Evolutionary conservation across 1,140 invertebrate species (phyloP).

Genomic region (Aplysia californica): DNA sequence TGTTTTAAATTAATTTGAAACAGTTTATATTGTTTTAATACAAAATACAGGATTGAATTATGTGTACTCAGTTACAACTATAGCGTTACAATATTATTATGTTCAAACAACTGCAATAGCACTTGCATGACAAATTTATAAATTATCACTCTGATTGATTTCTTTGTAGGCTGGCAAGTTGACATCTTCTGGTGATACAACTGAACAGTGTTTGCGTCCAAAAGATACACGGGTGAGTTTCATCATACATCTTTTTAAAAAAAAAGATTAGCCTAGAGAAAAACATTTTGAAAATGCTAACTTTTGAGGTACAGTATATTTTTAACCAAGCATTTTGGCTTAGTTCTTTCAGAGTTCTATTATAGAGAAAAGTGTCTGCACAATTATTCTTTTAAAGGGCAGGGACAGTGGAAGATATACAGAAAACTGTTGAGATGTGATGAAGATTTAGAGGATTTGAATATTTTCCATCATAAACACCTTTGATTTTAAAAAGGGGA

Average conservation of each 20-base stretch:
- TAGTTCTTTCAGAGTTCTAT: neutral
- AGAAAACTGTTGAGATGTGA: too few species aligned
- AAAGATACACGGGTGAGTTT: slow-evolving; percentile 51
- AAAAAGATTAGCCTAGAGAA: too few species aligned
- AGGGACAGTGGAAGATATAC: too few species aligned
- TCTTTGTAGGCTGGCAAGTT: slow-evolving; percentile 64
- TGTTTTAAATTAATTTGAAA: neutral
- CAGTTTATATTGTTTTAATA: neutral
- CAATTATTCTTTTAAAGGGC: neutral
- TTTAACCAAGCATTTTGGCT: neutral
- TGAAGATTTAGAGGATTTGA: too few species aligned
- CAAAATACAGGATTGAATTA: too few species aligned
- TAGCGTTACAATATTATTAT: too few species aligned
- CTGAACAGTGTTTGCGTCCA: slow-evolving; percentile 54
- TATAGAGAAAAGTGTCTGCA: neutral
- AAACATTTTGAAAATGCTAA: too few species aligned
- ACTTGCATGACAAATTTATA: too few species aligned
- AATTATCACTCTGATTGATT: neutral
- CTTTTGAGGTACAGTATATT: neutral
- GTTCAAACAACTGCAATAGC: too few species aligned
- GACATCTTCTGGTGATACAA: slow-evolving; percentile 61
- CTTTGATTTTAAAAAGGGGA: too few species aligned
- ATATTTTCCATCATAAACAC: too few species aligned
- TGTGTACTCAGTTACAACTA: too few species aligned
- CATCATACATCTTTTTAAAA: neutral